These are phyloP conservation scores for Typhlomys cinereus DNA, from an alignment of 2,113 vertebrate species.

Conservation along the genomic window DNA sequence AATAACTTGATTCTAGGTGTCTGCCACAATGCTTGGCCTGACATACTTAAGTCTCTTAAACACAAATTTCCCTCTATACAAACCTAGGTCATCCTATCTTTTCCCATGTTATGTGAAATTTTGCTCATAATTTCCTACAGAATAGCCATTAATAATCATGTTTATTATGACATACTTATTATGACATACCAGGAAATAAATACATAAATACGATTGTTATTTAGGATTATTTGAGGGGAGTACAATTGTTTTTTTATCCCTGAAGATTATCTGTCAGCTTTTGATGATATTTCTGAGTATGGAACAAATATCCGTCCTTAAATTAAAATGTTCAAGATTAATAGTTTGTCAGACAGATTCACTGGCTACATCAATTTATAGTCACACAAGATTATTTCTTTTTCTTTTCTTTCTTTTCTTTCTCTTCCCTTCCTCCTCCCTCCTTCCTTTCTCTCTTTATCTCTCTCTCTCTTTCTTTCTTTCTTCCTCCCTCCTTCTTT, in stretches of 20 bases:
- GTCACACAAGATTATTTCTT: too few species aligned
- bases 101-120: neutral
- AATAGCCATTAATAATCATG: neutral
- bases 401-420: too few species aligned
- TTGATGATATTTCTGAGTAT: neutral
- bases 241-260: conserved; percentile 12
- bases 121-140: neutral
- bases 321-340: conserved; percentile 22
- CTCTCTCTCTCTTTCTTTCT: too few species aligned
- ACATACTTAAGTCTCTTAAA: neutral
- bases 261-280: too few species aligned
- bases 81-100: neutral
- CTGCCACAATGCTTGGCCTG: too few species aligned
- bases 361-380: neutral
- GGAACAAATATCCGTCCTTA: neutral
- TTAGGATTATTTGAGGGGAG: neutral
- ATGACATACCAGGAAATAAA: too few species aligned
- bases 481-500: too few species aligned
- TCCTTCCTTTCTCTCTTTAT: neutral
- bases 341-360: neutral
- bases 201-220: too few species aligned
- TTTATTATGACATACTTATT: too few species aligned
- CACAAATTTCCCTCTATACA: neutral
- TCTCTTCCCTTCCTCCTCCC: rapidly evolving
- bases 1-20: neutral